These are phyloP conservation scores for Papilio dardanus DNA, from an alignment of 1,140 invertebrate genomes.

Conservation along the genomic window DNA sequence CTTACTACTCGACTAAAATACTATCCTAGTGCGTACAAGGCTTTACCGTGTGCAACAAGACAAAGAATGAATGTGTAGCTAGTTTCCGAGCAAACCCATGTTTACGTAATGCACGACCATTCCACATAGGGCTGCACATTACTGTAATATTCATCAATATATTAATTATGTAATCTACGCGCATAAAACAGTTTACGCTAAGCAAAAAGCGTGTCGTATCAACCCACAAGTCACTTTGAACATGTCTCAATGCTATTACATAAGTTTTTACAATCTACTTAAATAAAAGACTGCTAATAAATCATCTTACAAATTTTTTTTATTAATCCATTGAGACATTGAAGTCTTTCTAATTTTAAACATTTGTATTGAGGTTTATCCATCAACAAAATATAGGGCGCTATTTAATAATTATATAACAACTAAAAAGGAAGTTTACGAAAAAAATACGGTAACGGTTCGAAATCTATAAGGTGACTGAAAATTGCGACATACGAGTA, in stretches of 20 bases:
- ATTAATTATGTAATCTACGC: constrained; percentile 15
- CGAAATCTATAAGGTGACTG: too few relatives aligned
- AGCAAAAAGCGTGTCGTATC: constrained; percentile 13
- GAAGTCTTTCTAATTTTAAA: constrained; percentile 15
- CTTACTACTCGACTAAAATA: too few relatives aligned
- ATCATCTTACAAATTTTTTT: background rate
- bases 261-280: background rate
- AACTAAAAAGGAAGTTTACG: too few relatives aligned
- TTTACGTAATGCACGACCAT: constrained; percentile 59
- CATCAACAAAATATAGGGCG: background rate
- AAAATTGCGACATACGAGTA: background rate
- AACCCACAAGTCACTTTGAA: background rate
- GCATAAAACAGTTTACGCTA: constrained; percentile 7
- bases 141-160: constrained; percentile 13
- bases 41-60: constrained; percentile 43
- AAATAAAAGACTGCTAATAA: constrained; percentile 8
- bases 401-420: too few relatives aligned
- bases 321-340: background rate
- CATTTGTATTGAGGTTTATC: constrained; percentile 14
- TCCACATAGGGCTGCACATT: constrained; percentile 50
- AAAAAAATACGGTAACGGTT: too few relatives aligned
- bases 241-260: background rate
- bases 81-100: constrained; percentile 62
- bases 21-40: too few relatives aligned
- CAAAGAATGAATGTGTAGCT: constrained; percentile 72